A percentile compares a stretch with the other conserved stretches of the same genome.
Evolutionary conservation across 2,113 vertebrate genomes (phyloP).

Genomic region (Dolichallabes microphthalmus): DNA sequence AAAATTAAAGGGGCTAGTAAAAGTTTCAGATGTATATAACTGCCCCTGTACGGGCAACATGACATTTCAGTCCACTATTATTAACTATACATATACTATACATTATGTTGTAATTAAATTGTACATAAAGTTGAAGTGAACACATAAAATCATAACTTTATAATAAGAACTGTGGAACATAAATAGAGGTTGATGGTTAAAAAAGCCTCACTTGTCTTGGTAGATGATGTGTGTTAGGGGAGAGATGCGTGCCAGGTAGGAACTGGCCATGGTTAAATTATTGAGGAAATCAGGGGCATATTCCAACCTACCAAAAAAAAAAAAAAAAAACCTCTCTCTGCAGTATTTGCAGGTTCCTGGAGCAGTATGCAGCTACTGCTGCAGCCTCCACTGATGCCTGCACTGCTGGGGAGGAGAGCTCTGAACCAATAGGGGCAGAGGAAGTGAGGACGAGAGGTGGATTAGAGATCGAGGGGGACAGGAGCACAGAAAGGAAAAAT

Average conservation of each 20-base stretch:
- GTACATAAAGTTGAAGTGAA: not conserved
- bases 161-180: not conserved
- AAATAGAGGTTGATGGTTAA: slow-evolving; percentile 60
- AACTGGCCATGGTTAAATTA: too few species aligned
- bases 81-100: not conserved
- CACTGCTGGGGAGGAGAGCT: slow-evolving; percentile 69
- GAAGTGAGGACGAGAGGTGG: slow-evolving; percentile 39
- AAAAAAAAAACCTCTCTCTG: slow-evolving; percentile 64
- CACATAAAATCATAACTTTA: not conserved
- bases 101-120: not conserved
- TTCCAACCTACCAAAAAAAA: not conserved
- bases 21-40: not conserved
- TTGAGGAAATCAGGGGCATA: too few species aligned
- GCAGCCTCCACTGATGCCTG: slow-evolving; percentile 71
- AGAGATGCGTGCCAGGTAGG: too few species aligned
- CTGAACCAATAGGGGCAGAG: slow-evolving; percentile 73
- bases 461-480: slow-evolving; percentile 2
- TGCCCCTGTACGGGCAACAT: not conserved
- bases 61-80: not conserved
- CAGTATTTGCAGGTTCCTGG: slow-evolving; percentile 70
- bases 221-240: too few species aligned
- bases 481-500: not conserved
- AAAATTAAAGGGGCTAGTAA: not conserved
- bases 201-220: not conserved
- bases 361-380: slow-evolving; percentile 67